Conservation (phyloP, 2,888 invertebrate species). For the Xanthostigma xanthostigma region DNA sequence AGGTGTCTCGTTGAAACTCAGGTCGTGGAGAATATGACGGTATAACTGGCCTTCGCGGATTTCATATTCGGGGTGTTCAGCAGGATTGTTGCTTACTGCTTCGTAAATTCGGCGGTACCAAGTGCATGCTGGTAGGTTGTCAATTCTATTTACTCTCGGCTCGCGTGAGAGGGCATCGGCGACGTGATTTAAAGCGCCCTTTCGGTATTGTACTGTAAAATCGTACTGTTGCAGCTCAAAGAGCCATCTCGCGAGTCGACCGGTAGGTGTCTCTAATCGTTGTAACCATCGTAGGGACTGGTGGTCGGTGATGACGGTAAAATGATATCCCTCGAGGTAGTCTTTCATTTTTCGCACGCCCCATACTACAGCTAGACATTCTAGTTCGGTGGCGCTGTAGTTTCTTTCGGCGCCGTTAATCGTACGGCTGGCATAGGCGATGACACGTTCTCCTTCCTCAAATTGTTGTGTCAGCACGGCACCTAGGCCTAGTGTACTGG, state of each 20-base stretch:
- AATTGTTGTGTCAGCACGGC: not conserved
- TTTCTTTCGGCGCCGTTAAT: not conserved
- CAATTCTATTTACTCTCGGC: too few species aligned
- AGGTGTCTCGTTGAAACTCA: too few species aligned
- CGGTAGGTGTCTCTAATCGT: slow-evolving; percentile 1
- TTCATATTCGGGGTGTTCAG: too few species aligned
- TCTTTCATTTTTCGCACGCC: slow-evolving; percentile 7
- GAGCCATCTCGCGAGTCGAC: slow-evolving; percentile 4
- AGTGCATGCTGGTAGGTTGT: too few species aligned
- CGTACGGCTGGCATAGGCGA: too few species aligned
- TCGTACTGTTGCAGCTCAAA: not conserved
- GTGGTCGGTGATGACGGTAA: slow-evolving; percentile 4
- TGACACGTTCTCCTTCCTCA: not conserved
- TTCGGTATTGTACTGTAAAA: not conserved
- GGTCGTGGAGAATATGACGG: too few species aligned
- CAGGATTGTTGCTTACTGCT: too few species aligned
- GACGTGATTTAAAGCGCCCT: not conserved
- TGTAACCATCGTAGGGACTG: too few species aligned
- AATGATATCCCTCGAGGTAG: slow-evolving; percentile 8
- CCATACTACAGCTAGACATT: too few species aligned
- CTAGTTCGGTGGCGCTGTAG: slow-evolving; percentile 6
- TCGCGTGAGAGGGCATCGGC: not conserved
- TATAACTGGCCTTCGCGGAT: too few species aligned
- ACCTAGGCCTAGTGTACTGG: not conserved
- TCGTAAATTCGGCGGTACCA: too few species aligned